Evolutionary conservation across 2,797 vertebrate genomes (phyloP).

Genomic region (Clamator glandarius): DNA sequence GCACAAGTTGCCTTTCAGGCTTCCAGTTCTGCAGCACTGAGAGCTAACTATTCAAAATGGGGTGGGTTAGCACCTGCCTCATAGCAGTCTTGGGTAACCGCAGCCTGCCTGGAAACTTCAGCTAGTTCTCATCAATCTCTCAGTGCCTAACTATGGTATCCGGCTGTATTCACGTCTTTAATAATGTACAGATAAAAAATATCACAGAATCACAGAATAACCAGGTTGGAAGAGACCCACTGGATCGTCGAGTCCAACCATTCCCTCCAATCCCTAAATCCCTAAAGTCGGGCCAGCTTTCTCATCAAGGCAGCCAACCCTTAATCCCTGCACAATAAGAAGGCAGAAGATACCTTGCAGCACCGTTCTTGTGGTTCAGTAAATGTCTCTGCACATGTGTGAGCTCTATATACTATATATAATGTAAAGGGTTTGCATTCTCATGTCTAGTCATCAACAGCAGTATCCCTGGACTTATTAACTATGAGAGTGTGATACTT

Average conservation of each 20-base stretch:
- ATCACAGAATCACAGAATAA: no score
- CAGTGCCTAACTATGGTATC: background rate
- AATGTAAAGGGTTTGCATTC: background rate
- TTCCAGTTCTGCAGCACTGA: background rate
- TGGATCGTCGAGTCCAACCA: no score
- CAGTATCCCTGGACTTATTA: background rate
- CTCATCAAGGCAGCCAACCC: slow-evolving; percentile 14
- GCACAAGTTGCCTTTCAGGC: background rate
- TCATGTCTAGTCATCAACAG: background rate
- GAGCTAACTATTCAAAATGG: background rate
- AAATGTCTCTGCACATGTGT: background rate
- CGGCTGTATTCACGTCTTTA: background rate
- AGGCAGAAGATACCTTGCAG: slow-evolving; percentile 25
- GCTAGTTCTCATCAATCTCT: background rate
- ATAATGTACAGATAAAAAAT: background rate
- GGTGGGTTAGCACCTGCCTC: background rate
- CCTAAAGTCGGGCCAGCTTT: background rate
- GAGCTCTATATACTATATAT: no score
- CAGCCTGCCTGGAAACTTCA: background rate
- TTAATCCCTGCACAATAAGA: slow-evolving; percentile 19
- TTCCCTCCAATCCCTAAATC: no score
- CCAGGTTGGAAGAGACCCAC: no score
- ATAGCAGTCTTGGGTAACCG: background rate
- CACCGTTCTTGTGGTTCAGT: background rate
- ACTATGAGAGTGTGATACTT: background rate